Evolutionary conservation across 2,888 invertebrate species (phyloP), one percentile per base, ranked within the genome.

Genomic region (Venusia cambrica): DNA sequence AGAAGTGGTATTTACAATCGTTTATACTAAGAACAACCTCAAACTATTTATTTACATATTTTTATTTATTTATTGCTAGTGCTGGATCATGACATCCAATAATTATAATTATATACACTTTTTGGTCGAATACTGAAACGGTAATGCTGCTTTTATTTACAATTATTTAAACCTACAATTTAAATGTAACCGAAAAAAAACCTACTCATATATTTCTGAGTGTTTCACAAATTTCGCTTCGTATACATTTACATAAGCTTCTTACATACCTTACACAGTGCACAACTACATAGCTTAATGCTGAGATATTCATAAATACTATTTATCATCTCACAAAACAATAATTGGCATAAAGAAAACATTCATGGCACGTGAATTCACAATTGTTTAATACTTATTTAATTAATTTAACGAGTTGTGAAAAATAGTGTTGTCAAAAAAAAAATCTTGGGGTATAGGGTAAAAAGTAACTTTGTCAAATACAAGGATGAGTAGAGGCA

Each of bases 51-150:
- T 63, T 50, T 62, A 65, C 60, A 64, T 42, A 30, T 40, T n/a
- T n/a, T n/a, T n/a, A n/a, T 43, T 28, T 1, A 31, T 41, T 42
- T 44, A 46, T 37, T 3, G 41, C 36, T 49, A 48, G 13, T 20
- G 30, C 42, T n/a, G n/a, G 29, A 37, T 26, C 12, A 20, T 31
- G 26, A 27, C 26, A 28, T 9, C 26, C 22, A 30, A 22, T 29
- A 40, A 45, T n/a, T n/a, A 60, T 55, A 57, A 38, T 57, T 58
- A 61, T 70, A 70, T 73, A 65, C 61, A 78, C 72, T 57, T 65
- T 52, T 74, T 79, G 73, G 74, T 81, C 77, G 48, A 79, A 78
- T 77, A 83, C 74, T 79, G 77, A 41, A 52, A 58, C 57, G 72
- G 70, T 51, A 61, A 69, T 57, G 48, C 34, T 47, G 39, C 19